Evolutionary conservation across 2,888 invertebrate genomes (phyloP).

Genomic region (Aphodius sticticus): DNA sequence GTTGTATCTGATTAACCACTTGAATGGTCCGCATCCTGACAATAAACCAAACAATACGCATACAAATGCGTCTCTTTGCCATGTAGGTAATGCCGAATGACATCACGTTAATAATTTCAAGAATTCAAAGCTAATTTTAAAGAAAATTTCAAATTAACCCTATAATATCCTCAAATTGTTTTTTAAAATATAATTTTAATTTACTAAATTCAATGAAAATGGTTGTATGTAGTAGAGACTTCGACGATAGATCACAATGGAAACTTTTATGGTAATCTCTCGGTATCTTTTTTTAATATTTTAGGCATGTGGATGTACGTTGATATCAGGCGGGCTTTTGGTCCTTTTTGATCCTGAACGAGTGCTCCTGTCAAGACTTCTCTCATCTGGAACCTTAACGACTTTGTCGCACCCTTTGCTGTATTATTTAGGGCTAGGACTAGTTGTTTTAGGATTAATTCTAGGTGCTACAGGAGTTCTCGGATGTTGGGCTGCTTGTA

Average conservation of each 20-base stretch:
- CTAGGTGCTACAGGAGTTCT: constrained; percentile 75
- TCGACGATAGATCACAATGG: background rate
- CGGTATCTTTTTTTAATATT: constrained; percentile 47
- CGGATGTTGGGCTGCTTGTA: constrained; percentile 84
- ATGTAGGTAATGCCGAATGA: too few relatives aligned
- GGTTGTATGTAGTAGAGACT: background rate
- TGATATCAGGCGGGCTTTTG: constrained; percentile 77
- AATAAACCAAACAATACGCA: too few relatives aligned
- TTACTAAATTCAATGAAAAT: background rate
- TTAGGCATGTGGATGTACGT: constrained; percentile 75
- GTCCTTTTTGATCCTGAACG: constrained; percentile 76
- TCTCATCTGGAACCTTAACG: constrained; percentile 70
- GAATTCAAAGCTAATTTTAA: too few relatives aligned
- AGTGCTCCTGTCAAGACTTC: constrained; percentile 74
- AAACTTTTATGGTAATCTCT: background rate
- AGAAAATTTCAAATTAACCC: too few relatives aligned
- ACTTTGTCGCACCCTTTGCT: constrained; percentile 76
- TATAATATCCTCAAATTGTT: background rate
- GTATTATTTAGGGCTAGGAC: constrained; percentile 76
- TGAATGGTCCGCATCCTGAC: too few relatives aligned
- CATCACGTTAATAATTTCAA: too few relatives aligned
- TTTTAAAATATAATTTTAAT: background rate
- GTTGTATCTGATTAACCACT: too few relatives aligned
- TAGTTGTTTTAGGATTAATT: constrained; percentile 74
- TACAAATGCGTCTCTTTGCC: too few relatives aligned